Conservation (phyloP, 2,888 invertebrate genomes). For the Drosophila lacicola region DNA sequence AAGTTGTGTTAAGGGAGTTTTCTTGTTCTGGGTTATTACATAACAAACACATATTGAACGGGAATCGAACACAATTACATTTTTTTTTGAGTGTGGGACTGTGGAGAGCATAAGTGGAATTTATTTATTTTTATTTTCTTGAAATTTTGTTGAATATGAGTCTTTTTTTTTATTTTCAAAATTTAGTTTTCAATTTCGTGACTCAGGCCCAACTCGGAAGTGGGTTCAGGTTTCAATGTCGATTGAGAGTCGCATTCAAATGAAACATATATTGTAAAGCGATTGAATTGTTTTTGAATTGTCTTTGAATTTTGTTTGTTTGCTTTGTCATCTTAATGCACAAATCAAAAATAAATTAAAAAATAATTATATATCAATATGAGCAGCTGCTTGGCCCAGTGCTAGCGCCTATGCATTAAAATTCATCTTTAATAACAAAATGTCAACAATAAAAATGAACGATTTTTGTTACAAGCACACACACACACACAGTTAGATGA, state of each 20-base stretch:
- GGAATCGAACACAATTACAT: conserved; percentile 61
- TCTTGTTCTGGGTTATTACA: conserved; percentile 54
- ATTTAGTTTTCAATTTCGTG: conserved; percentile 16
- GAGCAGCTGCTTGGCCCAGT: conserved; percentile 50
- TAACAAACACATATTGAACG: conserved; percentile 71
- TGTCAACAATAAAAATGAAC: conserved; percentile 62
- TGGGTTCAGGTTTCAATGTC: conserved; percentile 42
- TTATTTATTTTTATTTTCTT: background rate
- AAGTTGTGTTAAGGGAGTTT: conserved; percentile 60
- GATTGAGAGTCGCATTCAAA: conserved; percentile 61
- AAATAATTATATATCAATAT: conserved; percentile 17
- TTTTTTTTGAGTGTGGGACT: conserved; percentile 39
- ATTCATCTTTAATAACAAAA: conserved; percentile 46
- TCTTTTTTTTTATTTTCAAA: background rate
- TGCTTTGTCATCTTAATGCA: conserved; percentile 74
- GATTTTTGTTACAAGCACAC: conserved; percentile 22
- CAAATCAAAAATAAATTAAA: conserved; percentile 41
- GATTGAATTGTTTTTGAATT: conserved; percentile 36
- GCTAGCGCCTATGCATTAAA: conserved; percentile 64
- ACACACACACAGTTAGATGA: conserved; percentile 29
- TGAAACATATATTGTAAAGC: conserved; percentile 31
- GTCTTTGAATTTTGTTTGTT: conserved; percentile 68
- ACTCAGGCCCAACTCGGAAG: conserved; percentile 77
- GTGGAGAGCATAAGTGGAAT: conserved; percentile 34
- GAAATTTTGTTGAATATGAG: too few species aligned